Evolutionary conservation across 2,113 vertebrate genomes (phyloP).

Genomic region (Calidris pygmaea): DNA sequence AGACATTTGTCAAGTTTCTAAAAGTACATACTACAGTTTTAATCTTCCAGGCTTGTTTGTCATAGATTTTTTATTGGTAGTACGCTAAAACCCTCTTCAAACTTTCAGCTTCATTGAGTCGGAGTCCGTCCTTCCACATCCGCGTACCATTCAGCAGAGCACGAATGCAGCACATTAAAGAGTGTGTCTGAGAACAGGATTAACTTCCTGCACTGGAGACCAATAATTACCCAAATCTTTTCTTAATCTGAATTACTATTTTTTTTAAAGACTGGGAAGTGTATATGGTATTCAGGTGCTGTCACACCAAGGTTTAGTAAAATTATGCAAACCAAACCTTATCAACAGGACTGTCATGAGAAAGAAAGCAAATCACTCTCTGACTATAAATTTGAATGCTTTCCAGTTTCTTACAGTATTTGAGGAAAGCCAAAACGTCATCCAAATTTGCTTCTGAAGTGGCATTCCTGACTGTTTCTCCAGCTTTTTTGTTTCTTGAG

Average conservation of each 20-base stretch:
- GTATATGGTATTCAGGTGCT: background rate
- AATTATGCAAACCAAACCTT: background rate
- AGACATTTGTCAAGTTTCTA: background rate
- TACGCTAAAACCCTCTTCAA: background rate
- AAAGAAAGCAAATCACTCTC: background rate
- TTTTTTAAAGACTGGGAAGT: background rate
- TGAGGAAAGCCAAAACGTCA: background rate
- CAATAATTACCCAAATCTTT: background rate
- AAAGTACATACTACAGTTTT: background rate
- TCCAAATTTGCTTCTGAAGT: background rate
- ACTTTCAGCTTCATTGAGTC: background rate
- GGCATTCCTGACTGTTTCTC: background rate
- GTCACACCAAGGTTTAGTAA: background rate
- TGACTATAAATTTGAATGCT: background rate
- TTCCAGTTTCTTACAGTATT: background rate
- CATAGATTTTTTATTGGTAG: background rate
- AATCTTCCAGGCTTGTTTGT: background rate
- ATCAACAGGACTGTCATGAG: background rate
- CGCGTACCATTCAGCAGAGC: accelerated
- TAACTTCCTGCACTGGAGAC: background rate
- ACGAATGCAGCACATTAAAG: background rate
- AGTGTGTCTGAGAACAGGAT: background rate
- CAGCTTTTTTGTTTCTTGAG: background rate
- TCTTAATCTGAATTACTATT: background rate
- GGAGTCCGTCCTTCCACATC: background rate